phyloP scores from a whole-genome alignment of 2,888 invertebrate genomes.

The Chromoteleia sp. region DNA sequence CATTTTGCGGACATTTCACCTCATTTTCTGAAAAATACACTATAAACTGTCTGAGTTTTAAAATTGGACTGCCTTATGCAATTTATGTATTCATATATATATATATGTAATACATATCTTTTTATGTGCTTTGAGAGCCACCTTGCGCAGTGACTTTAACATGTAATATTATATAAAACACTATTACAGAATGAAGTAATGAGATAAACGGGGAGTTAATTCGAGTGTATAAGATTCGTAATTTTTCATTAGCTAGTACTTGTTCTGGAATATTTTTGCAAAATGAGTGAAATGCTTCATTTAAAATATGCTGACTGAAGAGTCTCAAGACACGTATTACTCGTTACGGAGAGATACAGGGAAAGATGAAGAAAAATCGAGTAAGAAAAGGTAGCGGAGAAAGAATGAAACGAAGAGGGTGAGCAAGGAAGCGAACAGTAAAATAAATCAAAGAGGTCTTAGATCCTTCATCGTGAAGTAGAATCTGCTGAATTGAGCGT shows the following conservation, averaged over 20 bases:
- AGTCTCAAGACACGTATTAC: slow-evolving; percentile 58
- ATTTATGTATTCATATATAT: slow-evolving; percentile 20
- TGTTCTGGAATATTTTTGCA: slow-evolving; percentile 21
- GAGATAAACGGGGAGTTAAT: too few relatives aligned
- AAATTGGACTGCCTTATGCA: slow-evolving; percentile 14
- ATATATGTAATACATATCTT: too few relatives aligned
- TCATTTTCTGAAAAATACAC: slow-evolving; percentile 20
- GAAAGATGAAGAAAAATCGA: slow-evolving; percentile 35
- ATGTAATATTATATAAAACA: too few relatives aligned
- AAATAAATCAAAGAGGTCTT: slow-evolving; percentile 63
- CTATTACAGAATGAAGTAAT: too few relatives aligned
- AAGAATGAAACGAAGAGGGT: slow-evolving; percentile 28
- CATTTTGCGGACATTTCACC: slow-evolving; percentile 17
- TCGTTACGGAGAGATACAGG: slow-evolving; percentile 31
- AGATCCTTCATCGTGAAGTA: slow-evolving; percentile 63
- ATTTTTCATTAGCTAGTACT: slow-evolving; percentile 53
- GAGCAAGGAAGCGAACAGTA: slow-evolving; percentile 38
- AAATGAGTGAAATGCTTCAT: slow-evolving; percentile 46
- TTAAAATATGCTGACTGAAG: slow-evolving; percentile 37
- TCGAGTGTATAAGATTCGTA: slow-evolving; percentile 19
- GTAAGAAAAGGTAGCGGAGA: slow-evolving; percentile 2
- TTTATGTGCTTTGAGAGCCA: background rate
- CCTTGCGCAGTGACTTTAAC: too few relatives aligned
- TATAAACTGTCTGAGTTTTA: slow-evolving; percentile 2
- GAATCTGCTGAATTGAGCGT: slow-evolving; percentile 61